Evolutionary conservation across 2,888 invertebrate species (phyloP), one percentile per base, ranked within the genome.

Genomic region (Aproaerema taeniolella): DNA sequence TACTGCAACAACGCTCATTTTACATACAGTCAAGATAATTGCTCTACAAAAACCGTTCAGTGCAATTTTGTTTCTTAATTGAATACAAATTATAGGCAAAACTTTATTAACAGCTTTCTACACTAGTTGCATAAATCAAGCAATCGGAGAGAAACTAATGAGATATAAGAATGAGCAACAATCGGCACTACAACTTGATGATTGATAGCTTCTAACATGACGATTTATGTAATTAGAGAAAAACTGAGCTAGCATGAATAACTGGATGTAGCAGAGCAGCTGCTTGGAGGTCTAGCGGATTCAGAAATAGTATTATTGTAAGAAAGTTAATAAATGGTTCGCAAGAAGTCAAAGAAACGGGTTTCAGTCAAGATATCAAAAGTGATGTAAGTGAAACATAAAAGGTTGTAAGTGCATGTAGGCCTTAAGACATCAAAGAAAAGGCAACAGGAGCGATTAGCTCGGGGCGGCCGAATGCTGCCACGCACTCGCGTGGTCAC

Each of bases 361-460:
- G 38, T 38, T 36, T 29, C 31, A 25, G 20, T 31, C 38, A 16
- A 31, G 30, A 38, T 24, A 25, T 38, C 32, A 32, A 38, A 38
- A 38, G 29, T 39, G 33, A 39, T 28, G 24, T 29, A 39, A 30
- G 24, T 28, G 29, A 32, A 30, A 33, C 30, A 9, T 38, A 42
- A 38, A 34, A 37, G 28, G 28, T 37, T 36, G 37, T 42, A 43
- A 38, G 41, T 37, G 24, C 35, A 48, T 41, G 45, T 35, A 43
- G 37, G 42, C 35, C 35, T 40, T 31, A 51, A 55, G 52, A 51
- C 55, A 53, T 58, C 64, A 63, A 61, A 75, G 65, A 70, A 70
- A 68, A 71, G 60, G 68, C 66, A 71, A 81, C 83, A 58, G 85
- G 60, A 83, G 83, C 82, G 79, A 72, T 77, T 77, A 61, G 75